Base-by-base conservation (phyloP, 2,797 vertebrate genomes). In the Diplodus sargus region DNA sequence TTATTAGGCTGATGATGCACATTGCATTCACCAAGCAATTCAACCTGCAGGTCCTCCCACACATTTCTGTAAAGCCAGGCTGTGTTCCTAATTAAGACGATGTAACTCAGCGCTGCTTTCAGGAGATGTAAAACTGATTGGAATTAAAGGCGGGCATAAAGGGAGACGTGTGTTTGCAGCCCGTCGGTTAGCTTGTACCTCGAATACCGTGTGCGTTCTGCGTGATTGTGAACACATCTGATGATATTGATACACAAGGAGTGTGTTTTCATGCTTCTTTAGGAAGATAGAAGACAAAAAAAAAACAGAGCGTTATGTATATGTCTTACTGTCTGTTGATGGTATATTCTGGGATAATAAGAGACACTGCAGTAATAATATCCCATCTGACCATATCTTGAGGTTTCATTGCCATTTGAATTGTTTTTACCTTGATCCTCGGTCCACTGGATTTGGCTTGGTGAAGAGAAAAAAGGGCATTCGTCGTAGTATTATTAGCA, bases 1-100 rank as follows among this genome's bases (percentile, higher is more conserved):
- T 81, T 57, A 92, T 93, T 89, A 91, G 80, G 76, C 76, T 88
- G 85, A 91, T 90, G 71, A 92, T 89, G 76, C 84, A 87, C 84
- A 84, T 88, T 81, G 82, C 71, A 90, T 89, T 90, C 85, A 70
- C 6, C 1, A 63, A 86, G 86, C 75, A 82, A 75, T 83, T 88
- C 82, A 88, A 85, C 84, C 74, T 77, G 67, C 63, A 74, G 71
- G 72, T 82, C 67, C 61, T 81, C 78, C 59, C 77, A 84, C 80
- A 69, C 70, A 28, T 84, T 64, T 61, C 68, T 74, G 53, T 79
- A 90, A 86, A 81, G 74, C 48, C 86, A 57, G 70, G 69, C 71
- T 74, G 39, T 83, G 86, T 88, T 83, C 78, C 77, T 90, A 82
- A 92, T 91, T 90, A 89, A 75, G 23, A 84, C 76, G 70, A 75